Evolutionary conservation across 1,140 invertebrate species (phyloP), one percentile per base, ranked within the genome.

Genomic region (Lerema accius): DNA sequence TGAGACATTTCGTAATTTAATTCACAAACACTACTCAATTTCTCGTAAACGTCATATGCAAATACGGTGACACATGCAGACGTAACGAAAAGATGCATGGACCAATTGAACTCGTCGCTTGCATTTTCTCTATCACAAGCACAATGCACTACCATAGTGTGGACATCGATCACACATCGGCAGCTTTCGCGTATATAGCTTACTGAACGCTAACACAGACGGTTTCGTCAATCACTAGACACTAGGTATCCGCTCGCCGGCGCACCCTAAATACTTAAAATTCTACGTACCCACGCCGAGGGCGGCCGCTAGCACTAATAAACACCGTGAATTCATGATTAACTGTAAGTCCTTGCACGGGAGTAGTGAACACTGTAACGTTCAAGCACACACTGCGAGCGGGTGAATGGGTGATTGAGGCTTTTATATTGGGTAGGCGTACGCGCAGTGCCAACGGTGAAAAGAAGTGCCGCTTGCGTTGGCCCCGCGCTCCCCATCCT

Each of bases 341-440:
- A 82, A 84, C 76, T 82, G 64, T 78, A 86, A 88, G 85, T 88
- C 85, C 82, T 88, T 83, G 76, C 84, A 88, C 85, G 73, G 70
- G 65, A 78, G 79, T 71, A 79, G 87, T 87, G 76, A 78, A 76
- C 84, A 89, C 87, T 86, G 56, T 85, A 80, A 88, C 84, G 87
- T 85, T 82, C 80, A 73, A 87, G 79, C 87, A 90, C 87, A 85
- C 79, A 90, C 87, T 90, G 87, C 87, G 87, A 78, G 83, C 87
- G 86, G 84, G 86, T 87, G 87, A 90, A 86, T 86, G 87, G 86
- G 84, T 75, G 79, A 62, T 80, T 67, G 74, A 82, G 71, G 83
- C 86, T 89, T 90, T 87, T 90, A 90, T 90, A 90, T 82, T 73
- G 82, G 84, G 87, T 84, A 76, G 73, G 76, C 76, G 84, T 75